Conservation (phyloP, 2,797 vertebrate genomes). For the Anguilla anguilla region DNA sequence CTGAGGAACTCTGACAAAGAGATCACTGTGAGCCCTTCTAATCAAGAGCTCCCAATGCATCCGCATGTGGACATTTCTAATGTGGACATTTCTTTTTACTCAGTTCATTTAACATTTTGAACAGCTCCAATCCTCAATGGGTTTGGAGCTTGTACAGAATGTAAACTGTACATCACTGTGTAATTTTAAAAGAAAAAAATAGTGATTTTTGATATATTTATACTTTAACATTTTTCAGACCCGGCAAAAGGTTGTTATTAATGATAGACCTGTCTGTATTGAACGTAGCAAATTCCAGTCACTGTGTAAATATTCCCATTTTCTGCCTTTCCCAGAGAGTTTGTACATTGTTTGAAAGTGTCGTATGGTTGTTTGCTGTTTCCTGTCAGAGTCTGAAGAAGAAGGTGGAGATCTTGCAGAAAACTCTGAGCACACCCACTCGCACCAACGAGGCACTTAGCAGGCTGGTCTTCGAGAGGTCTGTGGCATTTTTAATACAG, state of each 20-base stretch:
- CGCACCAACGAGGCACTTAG: constrained; percentile 83
- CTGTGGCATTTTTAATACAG: constrained; percentile 29
- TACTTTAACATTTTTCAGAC: not conserved
- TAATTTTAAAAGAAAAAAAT: not conserved
- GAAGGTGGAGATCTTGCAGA: constrained; percentile 90
- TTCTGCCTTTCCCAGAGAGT: not conserved
- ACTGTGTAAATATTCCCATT: not conserved
- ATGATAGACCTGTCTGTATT: not conserved
- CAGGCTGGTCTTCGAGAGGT: constrained; percentile 89
- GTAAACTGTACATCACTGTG: not conserved
- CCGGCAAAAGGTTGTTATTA: not conserved
- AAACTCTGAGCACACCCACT: constrained; percentile 86
- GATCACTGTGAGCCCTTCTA: constrained; percentile 76
- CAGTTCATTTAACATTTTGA: not conserved
- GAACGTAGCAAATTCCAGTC: not conserved
- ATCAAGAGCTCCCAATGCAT: not conserved
- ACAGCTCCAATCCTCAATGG: not conserved
- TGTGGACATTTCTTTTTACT: not conserved
- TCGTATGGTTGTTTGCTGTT: not conserved
- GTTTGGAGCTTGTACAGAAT: not conserved
- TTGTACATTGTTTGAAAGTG: not conserved
- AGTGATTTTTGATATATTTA: not conserved
- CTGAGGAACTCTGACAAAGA: constrained; percentile 86
- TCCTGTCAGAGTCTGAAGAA: constrained; percentile 86
- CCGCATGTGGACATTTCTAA: not conserved